Conservation (phyloP, 2,797 vertebrate genomes). For the Ambastaia sidthimunki region DNA sequence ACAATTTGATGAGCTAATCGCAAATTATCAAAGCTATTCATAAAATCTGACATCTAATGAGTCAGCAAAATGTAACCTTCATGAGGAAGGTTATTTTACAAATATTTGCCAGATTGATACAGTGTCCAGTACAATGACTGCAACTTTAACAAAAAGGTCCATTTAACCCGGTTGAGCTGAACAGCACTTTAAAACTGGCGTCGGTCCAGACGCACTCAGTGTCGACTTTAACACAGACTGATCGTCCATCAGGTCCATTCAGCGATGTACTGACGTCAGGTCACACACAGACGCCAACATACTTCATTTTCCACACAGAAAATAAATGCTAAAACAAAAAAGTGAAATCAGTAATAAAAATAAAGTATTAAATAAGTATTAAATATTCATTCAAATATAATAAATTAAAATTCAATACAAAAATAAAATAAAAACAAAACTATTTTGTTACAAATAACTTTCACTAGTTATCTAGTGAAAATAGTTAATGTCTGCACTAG, state of each 20-base stretch:
- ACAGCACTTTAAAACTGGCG: constrained; percentile 47
- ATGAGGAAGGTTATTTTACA: not conserved
- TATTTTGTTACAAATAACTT: no score
- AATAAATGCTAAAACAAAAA: not conserved
- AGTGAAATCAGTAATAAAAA: not conserved
- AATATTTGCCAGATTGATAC: constrained; percentile 9
- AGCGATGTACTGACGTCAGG: constrained; percentile 35
- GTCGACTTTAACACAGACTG: constrained; percentile 19
- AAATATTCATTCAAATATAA: no score
- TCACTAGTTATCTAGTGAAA: not conserved
- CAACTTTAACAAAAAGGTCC: not conserved
- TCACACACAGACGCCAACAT: not conserved
- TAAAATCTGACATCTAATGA: constrained; percentile 20
- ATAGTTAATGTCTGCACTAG: not conserved
- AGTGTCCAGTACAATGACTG: not conserved
- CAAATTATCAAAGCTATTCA: constrained; percentile 18
- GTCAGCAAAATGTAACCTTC: not conserved
- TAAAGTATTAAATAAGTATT: no score
- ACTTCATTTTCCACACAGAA: not conserved
- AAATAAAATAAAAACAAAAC: not conserved
- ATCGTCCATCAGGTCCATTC: constrained; percentile 22
- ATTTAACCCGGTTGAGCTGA: constrained; percentile 2
- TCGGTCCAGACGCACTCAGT: constrained; percentile 47
- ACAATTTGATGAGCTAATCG: constrained; percentile 16
- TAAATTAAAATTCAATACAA: no score